Percentiles rank a stretch among this genome's conserved stretches.
Conservation (phyloP, 2,113 vertebrate species). For the Atlantisia rogersi region DNA sequence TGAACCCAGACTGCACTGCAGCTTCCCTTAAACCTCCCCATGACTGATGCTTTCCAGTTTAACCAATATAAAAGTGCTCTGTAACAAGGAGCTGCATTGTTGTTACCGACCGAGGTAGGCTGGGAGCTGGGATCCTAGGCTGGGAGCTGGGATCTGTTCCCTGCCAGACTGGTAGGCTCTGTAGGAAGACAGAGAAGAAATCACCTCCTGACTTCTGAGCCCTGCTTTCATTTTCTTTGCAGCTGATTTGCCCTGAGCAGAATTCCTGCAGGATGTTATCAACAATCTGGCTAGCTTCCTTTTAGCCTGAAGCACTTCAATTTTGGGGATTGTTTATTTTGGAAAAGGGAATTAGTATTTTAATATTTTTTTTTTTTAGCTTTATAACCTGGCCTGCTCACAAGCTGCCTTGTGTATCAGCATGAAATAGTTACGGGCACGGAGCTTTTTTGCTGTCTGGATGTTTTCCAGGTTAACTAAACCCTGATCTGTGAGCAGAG, state of each 20-base stretch:
- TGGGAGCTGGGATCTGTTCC: background rate
- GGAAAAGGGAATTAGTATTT: background rate
- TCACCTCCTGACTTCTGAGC: background rate
- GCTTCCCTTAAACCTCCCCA: background rate
- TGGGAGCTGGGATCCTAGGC: background rate
- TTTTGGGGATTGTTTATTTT: constrained; percentile 25
- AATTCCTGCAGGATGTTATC: constrained; percentile 30
- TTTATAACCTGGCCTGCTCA: background rate
- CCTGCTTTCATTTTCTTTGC: constrained; percentile 31
- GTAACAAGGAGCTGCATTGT: background rate
- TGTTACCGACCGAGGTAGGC: background rate
- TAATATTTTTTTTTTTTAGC: background rate
- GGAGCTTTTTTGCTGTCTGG: background rate
- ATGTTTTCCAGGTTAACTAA: background rate
- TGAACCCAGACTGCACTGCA: background rate
- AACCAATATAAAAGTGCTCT: background rate
- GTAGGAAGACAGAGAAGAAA: background rate
- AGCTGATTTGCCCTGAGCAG: constrained; percentile 50
- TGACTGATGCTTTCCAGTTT: background rate
- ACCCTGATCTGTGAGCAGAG: background rate
- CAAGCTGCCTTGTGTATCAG: constrained; percentile 3
- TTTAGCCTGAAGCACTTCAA: constrained; percentile 10
- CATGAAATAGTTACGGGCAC: background rate
- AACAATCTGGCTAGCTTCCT: constrained; percentile 37
- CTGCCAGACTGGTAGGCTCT: background rate